A percentile compares a stretch with the other conserved stretches of the same genome.
Conservation (phyloP, 1,140 invertebrate genomes). For the Cydia amplana region DNA sequence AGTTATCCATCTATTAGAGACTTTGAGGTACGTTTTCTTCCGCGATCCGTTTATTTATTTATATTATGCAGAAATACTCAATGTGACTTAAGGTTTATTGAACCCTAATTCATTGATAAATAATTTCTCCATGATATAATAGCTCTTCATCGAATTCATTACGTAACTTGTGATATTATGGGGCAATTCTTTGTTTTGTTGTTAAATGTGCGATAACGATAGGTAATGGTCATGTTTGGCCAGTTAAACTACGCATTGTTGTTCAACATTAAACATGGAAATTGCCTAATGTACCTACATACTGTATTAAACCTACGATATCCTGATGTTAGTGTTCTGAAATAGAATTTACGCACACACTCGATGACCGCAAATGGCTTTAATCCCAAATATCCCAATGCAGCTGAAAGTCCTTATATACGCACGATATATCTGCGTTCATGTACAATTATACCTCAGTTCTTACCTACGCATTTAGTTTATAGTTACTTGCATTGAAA, state of each 20-base stretch:
- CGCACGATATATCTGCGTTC: neutral
- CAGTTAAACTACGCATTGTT: slow-evolving; percentile 6
- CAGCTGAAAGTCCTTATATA: neutral
- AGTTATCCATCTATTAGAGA: slow-evolving; percentile 83
- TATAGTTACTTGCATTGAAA: neutral
- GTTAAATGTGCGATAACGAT: slow-evolving; percentile 10
- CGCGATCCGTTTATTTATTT: slow-evolving; percentile 36
- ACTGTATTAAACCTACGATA: slow-evolving; percentile 16
- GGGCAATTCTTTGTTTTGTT: slow-evolving; percentile 56
- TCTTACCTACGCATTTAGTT: neutral
- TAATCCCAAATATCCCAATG: neutral
- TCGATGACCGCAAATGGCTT: neutral
- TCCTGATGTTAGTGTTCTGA: slow-evolving; percentile 6
- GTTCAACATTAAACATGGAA: slow-evolving; percentile 15
- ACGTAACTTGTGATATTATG: slow-evolving; percentile 40
- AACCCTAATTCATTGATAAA: slow-evolving; percentile 33
- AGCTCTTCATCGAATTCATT: slow-evolving; percentile 34
- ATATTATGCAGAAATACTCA: slow-evolving; percentile 76
- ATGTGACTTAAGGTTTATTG: slow-evolving; percentile 34
- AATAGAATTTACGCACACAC: neutral
- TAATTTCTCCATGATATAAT: slow-evolving; percentile 73
- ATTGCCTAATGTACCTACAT: neutral
- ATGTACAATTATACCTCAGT: neutral
- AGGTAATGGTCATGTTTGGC: neutral
- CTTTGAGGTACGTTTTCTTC: slow-evolving; percentile 78